A percentile compares a stretch with the other conserved stretches of the same genome.
Evolutionary conservation across 2,888 invertebrate species (phyloP).

Genomic region (Meteorus colon): DNA sequence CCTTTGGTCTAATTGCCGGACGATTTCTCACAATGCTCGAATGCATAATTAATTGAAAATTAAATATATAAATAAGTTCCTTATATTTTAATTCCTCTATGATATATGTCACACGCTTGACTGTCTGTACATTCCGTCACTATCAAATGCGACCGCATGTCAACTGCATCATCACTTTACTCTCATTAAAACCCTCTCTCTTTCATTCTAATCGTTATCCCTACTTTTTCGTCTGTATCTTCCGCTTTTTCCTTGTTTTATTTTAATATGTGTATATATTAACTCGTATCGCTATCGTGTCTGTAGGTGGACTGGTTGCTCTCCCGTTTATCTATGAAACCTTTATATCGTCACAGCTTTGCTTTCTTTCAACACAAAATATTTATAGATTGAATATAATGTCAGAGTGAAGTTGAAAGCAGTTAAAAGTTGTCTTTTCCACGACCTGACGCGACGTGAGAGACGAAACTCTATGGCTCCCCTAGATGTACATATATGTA

Average conservation of each 20-base stretch:
- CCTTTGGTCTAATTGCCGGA: slow-evolving; percentile 51
- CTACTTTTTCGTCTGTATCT: background rate
- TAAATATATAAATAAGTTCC: background rate
- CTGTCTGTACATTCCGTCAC: slow-evolving; percentile 35
- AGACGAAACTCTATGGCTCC: background rate
- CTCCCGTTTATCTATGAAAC: slow-evolving; percentile 21
- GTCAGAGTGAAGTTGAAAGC: slow-evolving; percentile 28
- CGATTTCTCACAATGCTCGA: slow-evolving; percentile 48
- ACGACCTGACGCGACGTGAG: background rate
- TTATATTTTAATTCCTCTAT: slow-evolving; percentile 5
- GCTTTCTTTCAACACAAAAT: slow-evolving; percentile 27
- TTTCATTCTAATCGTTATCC: slow-evolving; percentile 1
- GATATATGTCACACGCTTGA: slow-evolving; percentile 16
- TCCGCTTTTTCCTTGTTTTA: background rate
- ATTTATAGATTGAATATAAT: slow-evolving; percentile 42
- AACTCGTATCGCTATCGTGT: background rate
- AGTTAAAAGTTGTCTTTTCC: background rate
- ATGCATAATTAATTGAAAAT: slow-evolving; percentile 45
- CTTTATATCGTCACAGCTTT: background rate
- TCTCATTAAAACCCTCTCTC: slow-evolving; percentile 39
- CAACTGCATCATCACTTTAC: slow-evolving; percentile 43
- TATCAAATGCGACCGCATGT: slow-evolving; percentile 30
- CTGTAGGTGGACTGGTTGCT: slow-evolving; percentile 14
- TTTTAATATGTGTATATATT: background rate
- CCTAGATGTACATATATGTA: background rate